These are phyloP conservation scores for Rhaphigaster nebulosa DNA, from an alignment of 2,888 invertebrate genomes.

Conservation along the genomic window DNA sequence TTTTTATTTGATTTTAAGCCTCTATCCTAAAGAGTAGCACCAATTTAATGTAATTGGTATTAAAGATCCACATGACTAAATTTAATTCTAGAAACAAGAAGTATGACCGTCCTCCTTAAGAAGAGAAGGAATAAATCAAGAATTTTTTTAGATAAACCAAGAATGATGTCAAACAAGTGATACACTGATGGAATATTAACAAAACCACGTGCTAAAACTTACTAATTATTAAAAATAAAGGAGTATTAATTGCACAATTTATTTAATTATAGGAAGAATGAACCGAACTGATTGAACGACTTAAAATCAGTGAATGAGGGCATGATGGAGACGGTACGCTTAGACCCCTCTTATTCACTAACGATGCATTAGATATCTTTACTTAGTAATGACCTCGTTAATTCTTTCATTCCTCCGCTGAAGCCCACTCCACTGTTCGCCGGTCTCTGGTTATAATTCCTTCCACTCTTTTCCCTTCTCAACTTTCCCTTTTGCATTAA, in stretches of 20 bases:
- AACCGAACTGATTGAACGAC: not conserved
- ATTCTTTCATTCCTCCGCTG: conserved; percentile 34
- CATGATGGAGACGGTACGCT: not conserved
- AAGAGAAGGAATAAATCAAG: too few relatives aligned
- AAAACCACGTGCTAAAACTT: not conserved
- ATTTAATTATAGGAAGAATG: not conserved
- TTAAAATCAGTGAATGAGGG: not conserved
- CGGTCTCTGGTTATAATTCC: not conserved
- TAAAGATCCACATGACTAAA: too few relatives aligned
- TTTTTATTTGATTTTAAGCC: too few relatives aligned
- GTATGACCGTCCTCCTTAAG: too few relatives aligned
- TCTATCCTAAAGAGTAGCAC: too few relatives aligned
- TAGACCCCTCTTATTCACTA: not conserved
- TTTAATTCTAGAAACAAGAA: too few relatives aligned
- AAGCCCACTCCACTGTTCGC: conserved; percentile 24
- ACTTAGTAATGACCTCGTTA: conserved; percentile 50
- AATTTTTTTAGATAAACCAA: too few relatives aligned
- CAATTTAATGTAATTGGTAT: too few relatives aligned
- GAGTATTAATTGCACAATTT: not conserved
- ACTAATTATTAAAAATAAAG: not conserved
- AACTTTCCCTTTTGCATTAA: conserved; percentile 21
- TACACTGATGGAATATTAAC: not conserved
- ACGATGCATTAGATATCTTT: conserved; percentile 49
- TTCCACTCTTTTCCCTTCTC: conserved; percentile 38
- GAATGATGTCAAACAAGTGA: not conserved